phyloP scores from a whole-genome alignment of 2,888 invertebrate genomes.

The Hydraecia micacea region DNA sequence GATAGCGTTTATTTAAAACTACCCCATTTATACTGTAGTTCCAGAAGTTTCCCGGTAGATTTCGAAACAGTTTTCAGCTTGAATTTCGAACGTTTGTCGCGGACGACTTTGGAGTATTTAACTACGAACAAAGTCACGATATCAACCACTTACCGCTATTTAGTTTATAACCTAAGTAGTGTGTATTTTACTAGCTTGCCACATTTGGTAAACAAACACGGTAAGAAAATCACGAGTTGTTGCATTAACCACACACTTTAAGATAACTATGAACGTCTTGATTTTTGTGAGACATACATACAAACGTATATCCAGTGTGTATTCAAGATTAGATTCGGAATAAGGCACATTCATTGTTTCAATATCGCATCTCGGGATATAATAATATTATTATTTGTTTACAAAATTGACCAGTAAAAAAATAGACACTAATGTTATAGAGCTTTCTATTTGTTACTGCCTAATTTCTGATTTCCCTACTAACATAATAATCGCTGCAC shows the following conservation, averaged over 20 bases:
- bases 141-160: background rate
- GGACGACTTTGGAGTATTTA: background rate
- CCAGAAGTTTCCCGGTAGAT: slow-evolving; percentile 12
- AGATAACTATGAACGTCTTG: background rate
- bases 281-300: background rate
- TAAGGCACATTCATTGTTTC: background rate
- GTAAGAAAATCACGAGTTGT: background rate
- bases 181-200: slow-evolving; percentile 2
- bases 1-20: slow-evolving; percentile 23
- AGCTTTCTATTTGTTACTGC: background rate
- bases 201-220: slow-evolving; percentile 8
- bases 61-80: slow-evolving; percentile 3
- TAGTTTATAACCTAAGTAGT: background rate
- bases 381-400: background rate
- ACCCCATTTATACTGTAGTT: slow-evolving; percentile 14
- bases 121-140: background rate
- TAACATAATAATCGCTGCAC: slow-evolving; percentile 11
- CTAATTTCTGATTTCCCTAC: slow-evolving; percentile 1
- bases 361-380: background rate
- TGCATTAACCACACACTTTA: background rate
- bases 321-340: background rate
- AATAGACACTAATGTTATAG: background rate
- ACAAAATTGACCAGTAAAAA: background rate
- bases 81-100: slow-evolving; percentile 20
- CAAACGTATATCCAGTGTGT: background rate